These are phyloP conservation scores for Chionomys nivalis DNA, from an alignment of 2,113 vertebrate species.

Conservation along the genomic window DNA sequence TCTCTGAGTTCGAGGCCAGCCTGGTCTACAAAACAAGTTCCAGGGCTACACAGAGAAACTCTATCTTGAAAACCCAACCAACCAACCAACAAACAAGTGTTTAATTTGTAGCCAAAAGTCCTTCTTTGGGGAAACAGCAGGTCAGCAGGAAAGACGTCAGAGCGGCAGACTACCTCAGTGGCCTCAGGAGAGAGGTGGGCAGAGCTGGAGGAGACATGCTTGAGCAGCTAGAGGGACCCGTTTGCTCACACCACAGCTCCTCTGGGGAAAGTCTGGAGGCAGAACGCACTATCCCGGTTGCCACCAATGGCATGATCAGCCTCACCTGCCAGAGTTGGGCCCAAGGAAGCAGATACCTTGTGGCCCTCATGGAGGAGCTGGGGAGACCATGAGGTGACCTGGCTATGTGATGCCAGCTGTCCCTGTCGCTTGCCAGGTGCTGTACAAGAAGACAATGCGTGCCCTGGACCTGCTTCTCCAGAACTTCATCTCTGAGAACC, in stretches of 20 bases:
- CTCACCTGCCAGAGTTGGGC: background rate
- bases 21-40: background rate
- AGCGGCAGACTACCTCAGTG: background rate
- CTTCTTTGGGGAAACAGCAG: background rate
- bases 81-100: background rate
- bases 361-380: background rate
- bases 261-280: background rate
- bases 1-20: background rate
- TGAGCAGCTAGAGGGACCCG: background rate
- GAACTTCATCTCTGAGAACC: slow-evolving; percentile 37
- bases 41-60: background rate
- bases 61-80: background rate
- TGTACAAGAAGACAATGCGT: slow-evolving; percentile 16
- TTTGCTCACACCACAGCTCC: background rate
- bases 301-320: accelerated
- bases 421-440: background rate
- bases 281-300: too few relatives aligned
- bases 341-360: too few relatives aligned
- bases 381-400: background rate
- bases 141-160: too few relatives aligned
- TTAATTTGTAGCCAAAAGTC: background rate
- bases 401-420: too few relatives aligned
- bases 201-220: background rate
- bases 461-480: slow-evolving; percentile 49
- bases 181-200: too few relatives aligned